These are phyloP conservation scores for Hyphantria cunea DNA, from an alignment of 1,140 invertebrate genomes.

Conservation along the genomic window DNA sequence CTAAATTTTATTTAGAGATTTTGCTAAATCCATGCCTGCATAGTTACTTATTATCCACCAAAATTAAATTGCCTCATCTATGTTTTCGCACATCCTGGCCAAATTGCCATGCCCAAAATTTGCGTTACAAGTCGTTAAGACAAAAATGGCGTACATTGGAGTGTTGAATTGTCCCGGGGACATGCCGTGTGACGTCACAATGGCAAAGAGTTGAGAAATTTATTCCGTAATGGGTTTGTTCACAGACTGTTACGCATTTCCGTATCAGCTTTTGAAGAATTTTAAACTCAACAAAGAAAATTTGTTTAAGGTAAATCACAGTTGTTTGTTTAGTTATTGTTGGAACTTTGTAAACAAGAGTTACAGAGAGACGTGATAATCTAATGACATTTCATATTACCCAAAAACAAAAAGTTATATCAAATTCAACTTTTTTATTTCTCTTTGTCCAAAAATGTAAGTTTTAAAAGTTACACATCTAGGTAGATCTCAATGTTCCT, in stretches of 20 bases:
- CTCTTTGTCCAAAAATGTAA: no score
- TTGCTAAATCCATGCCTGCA: no score
- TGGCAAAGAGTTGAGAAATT: constrained; percentile 1
- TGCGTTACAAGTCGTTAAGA: constrained; percentile 6
- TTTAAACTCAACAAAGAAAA: background rate
- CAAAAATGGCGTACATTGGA: constrained; percentile 6
- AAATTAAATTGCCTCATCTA: background rate
- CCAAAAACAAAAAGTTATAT: no score
- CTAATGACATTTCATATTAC: no score
- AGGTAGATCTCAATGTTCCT: no score
- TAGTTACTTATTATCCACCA: no score
- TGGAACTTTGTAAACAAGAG: background rate
- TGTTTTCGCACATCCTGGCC: background rate
- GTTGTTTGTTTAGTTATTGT: background rate
- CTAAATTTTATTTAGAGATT: no score
- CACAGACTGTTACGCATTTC: background rate
- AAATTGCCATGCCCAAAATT: constrained; percentile 8
- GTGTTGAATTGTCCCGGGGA: constrained; percentile 1
- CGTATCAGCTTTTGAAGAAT: background rate
- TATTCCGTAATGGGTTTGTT: background rate
- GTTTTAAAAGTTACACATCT: no score
- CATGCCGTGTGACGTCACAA: constrained; percentile 1
- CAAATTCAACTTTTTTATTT: no score
- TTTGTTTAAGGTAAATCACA: background rate
- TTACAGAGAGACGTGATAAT: background rate